These are phyloP conservation scores for Tholera decimalis DNA, from an alignment of 2,888 invertebrate species.

Conservation along the genomic window DNA sequence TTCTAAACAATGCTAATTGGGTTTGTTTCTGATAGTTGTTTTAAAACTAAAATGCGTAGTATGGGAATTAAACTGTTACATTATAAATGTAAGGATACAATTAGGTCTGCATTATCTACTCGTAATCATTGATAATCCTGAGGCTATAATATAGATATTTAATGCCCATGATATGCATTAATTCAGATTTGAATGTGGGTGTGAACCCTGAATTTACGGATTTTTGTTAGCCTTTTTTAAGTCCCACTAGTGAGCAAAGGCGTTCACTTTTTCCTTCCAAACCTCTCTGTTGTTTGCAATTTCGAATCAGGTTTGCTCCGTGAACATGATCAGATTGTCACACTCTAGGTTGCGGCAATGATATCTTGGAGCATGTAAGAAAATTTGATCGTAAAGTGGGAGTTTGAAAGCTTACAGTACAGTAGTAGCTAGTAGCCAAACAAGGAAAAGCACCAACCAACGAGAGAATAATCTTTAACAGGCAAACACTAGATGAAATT, in stretches of 20 bases:
- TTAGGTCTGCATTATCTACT: conserved; percentile 10
- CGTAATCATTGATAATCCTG: conserved; percentile 7
- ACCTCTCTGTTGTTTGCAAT: too few relatives aligned
- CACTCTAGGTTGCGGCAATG: too few relatives aligned
- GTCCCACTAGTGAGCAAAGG: too few relatives aligned
- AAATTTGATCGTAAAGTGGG: not conserved
- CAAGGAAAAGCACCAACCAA: not conserved
- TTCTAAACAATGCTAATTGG: conserved; percentile 12
- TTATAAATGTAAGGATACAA: not conserved
- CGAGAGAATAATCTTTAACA: not conserved
- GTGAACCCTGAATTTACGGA: too few relatives aligned
- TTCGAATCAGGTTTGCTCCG: too few relatives aligned
- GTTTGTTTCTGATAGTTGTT: conserved; percentile 1
- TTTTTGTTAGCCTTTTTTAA: too few relatives aligned
- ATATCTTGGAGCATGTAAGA: not conserved
- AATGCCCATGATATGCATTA: conserved; percentile 5
- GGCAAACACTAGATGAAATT: conserved; percentile 18
- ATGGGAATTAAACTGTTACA: not conserved
- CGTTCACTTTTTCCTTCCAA: too few relatives aligned
- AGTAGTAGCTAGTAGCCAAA: not conserved
- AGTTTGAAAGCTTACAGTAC: not conserved
- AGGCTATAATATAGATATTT: not conserved
- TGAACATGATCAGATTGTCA: too few relatives aligned
- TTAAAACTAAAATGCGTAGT: not conserved
- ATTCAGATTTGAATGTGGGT: not conserved